These are phyloP conservation scores for Triops cancriformis DNA, from an alignment of 1,140 invertebrate species.

Conservation along the genomic window DNA sequence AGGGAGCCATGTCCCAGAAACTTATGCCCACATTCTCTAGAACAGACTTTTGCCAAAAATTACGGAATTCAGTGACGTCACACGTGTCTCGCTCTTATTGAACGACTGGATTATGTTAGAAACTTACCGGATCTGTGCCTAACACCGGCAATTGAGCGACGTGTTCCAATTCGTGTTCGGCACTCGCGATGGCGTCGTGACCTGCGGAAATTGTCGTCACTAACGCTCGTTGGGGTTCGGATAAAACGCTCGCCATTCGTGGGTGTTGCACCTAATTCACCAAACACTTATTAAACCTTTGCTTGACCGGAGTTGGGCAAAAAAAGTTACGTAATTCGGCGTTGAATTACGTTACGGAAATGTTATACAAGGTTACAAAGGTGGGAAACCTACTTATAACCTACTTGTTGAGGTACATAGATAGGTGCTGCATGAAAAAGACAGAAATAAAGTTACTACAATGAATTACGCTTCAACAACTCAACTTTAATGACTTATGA, in stretches of 20 bases:
- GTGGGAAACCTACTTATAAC: neutral
- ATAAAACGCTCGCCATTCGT: constrained; percentile 68
- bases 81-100: too few species aligned
- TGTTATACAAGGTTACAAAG: too few species aligned
- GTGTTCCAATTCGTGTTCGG: constrained; percentile 67
- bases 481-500: too few species aligned
- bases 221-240: constrained; percentile 84
- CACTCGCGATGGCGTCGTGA: constrained; percentile 73
- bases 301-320: too few species aligned
- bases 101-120: neutral
- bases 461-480: neutral
- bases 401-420: constrained; percentile 19
- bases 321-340: neutral
- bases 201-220: constrained; percentile 79
- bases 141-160: constrained; percentile 67
- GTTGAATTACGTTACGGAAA: neutral
- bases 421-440: constrained; percentile 14
- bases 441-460: neutral
- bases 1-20: too few species aligned
- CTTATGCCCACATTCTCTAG: too few species aligned
- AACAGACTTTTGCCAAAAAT: too few species aligned
- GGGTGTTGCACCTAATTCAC: constrained; percentile 66
- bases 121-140: constrained; percentile 60
- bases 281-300: neutral
- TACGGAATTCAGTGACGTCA: too few species aligned